A percentile compares a stretch with the other conserved stretches of the same genome.
Evolutionary conservation across 2,113 vertebrate species (phyloP).

Genomic region (Xenus cinereus): DNA sequence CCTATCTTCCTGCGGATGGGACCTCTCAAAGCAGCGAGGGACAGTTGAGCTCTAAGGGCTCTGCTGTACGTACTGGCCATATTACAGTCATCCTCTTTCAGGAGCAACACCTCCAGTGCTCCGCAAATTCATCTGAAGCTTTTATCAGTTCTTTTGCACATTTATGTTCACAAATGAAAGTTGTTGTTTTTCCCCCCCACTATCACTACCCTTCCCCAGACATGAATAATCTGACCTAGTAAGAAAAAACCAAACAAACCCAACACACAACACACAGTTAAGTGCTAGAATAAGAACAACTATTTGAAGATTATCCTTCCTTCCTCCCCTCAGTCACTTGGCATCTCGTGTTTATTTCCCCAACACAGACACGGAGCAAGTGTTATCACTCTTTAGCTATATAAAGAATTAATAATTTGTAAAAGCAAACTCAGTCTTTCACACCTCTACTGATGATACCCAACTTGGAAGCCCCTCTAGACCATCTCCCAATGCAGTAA

Average conservation of each 20-base stretch:
- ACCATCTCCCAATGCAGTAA: background rate
- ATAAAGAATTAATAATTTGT: background rate
- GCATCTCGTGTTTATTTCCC: background rate
- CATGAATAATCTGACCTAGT: background rate
- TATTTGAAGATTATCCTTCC: background rate
- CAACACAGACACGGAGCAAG: background rate
- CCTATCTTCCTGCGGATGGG: rapidly evolving
- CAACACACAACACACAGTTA: background rate
- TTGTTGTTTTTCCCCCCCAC: background rate
- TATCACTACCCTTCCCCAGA: background rate
- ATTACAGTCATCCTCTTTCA: background rate
- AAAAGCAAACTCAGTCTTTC: background rate
- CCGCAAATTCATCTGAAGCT: background rate
- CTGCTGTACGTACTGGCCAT: rapidly evolving
- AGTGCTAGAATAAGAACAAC: background rate
- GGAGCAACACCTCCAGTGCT: too few relatives aligned
- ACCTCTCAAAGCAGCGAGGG: background rate
- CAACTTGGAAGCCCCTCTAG: background rate
- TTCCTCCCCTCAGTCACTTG: background rate
- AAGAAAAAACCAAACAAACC: background rate
- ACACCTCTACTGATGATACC: background rate
- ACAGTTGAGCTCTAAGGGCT: background rate
- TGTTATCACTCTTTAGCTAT: background rate
- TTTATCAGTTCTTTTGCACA: background rate
- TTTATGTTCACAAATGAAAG: background rate